Percentiles rank a stretch among this genome's conserved stretches.
Evolutionary conservation across 2,797 vertebrate genomes (phyloP).

Genomic region (Urosaurus nigricauda): DNA sequence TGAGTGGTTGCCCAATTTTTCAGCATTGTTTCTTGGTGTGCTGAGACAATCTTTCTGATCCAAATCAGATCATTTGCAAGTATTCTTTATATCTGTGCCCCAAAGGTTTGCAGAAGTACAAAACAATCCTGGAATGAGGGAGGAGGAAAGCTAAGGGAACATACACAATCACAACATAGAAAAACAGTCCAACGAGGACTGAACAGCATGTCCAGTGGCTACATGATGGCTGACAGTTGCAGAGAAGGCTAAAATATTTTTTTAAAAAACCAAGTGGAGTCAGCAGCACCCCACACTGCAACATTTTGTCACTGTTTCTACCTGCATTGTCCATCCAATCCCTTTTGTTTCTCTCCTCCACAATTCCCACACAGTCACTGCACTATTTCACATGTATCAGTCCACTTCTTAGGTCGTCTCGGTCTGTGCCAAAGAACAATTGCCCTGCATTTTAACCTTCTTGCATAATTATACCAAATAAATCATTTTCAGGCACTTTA

Average conservation of each 20-base stretch:
- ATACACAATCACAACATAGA: neutral
- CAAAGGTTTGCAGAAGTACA: neutral
- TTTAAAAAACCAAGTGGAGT: no score
- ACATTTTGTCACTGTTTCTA: neutral
- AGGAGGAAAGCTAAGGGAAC: neutral
- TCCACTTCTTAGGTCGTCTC: neutral
- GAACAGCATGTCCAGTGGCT: neutral
- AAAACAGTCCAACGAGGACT: neutral
- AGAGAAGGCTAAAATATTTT: no score
- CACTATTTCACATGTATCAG: neutral
- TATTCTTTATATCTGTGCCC: no score
- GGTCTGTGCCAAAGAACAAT: conserved; percentile 7
- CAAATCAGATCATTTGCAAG: no score
- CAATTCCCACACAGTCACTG: neutral
- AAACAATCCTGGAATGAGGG: neutral
- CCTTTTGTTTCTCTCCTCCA: rapidly evolving
- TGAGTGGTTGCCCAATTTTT: no score
- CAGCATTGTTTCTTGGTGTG: no score
- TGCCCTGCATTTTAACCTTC: neutral
- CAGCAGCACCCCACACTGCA: neutral
- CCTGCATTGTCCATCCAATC: neutral
- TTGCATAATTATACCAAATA: conserved; percentile 10
- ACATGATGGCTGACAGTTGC: no score
- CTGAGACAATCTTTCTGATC: no score
- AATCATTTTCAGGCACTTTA: conserved; percentile 22